A percentile compares a stretch with the other conserved stretches of the same genome.
Evolutionary conservation across 2,797 vertebrate genomes (phyloP).

Genomic region (Borostomias antarcticus): DNA sequence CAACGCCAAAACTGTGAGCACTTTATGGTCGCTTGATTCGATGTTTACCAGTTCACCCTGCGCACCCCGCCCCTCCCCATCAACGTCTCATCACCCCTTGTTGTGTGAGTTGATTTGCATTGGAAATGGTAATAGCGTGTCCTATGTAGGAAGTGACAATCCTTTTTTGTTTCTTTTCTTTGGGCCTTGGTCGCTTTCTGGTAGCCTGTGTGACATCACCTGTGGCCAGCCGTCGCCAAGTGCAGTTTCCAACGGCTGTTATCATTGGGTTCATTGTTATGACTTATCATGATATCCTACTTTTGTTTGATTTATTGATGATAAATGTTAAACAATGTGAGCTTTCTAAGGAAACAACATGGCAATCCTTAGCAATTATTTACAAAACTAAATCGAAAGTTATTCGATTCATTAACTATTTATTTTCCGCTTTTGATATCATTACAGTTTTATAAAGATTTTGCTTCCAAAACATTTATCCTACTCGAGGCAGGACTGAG

Average conservation of each 20-base stretch:
- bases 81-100: neutral
- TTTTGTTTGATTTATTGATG: neutral
- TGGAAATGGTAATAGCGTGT: neutral
- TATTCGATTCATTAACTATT: no score
- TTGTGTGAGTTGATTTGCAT: neutral
- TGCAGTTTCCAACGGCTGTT: neutral
- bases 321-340: neutral
- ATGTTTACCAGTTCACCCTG: conserved; percentile 65
- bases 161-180: neutral
- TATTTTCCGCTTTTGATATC: no score
- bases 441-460: no score
- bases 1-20: conserved; percentile 4
- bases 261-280: neutral
- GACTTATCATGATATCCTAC: neutral
- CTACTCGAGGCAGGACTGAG: no score
- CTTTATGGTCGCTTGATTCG: neutral
- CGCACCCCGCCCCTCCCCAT: conserved; percentile 54
- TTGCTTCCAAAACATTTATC: neutral
- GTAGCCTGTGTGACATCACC: neutral
- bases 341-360: neutral
- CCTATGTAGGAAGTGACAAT: neutral
- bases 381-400: no score
- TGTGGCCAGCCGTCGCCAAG: neutral
- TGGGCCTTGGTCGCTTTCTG: neutral
- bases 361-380: neutral